A percentile compares a stretch with the other conserved stretches of the same genome.
Evolutionary conservation across 92 coral and sea anemone species (phyloP).

Genomic region (Anthopleura xanthogrammica): DNA sequence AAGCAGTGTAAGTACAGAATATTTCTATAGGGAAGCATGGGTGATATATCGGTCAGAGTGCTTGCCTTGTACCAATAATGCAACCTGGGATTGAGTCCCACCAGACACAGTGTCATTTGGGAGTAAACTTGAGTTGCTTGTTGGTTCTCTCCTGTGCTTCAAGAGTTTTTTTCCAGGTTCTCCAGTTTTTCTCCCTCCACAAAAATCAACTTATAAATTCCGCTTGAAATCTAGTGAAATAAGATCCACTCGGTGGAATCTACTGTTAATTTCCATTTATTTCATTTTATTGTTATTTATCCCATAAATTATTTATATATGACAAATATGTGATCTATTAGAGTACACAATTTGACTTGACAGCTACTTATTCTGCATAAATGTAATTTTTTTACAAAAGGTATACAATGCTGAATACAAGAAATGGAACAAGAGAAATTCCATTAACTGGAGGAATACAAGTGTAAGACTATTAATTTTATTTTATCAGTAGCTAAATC

Average conservation of each 20-base stretch:
- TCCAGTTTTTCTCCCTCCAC: too few species aligned
- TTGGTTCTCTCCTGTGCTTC: too few species aligned
- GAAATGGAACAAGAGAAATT: slow-evolving; percentile 61
- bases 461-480: slow-evolving; percentile 49
- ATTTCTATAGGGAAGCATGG: neutral
- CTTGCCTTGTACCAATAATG: too few species aligned
- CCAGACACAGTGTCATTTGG: too few species aligned
- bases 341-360: neutral
- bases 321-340: neutral
- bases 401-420: slow-evolving; percentile 62
- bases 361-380: neutral
- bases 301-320: neutral
- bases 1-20: slow-evolving; percentile 62
- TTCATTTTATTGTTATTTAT: too few species aligned
- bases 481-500: neutral
- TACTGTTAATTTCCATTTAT: neutral
- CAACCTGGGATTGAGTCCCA: too few species aligned
- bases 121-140: too few species aligned
- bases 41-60: too few species aligned
- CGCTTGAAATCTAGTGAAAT: too few species aligned
- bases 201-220: too few species aligned
- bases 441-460: slow-evolving; percentile 85
- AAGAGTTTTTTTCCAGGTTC: too few species aligned
- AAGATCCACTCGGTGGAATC: too few species aligned
- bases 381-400: slow-evolving; percentile 14